These are phyloP conservation scores for Zaprionus obscuricornis DNA, from an alignment of 2,888 invertebrate genomes.

Conservation along the genomic window DNA sequence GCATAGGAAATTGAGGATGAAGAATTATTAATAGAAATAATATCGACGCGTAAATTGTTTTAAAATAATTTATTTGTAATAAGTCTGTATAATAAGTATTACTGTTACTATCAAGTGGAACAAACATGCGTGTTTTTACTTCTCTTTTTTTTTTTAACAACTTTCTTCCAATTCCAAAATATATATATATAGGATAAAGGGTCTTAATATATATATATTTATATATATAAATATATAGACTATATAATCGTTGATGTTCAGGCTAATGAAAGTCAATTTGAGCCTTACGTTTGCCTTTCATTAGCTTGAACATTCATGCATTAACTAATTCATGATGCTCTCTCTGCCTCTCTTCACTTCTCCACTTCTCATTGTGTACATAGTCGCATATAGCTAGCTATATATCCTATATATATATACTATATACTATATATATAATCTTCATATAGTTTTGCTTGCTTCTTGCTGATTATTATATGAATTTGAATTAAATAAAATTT, in stretches of 20 bases:
- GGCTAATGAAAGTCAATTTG: too few relatives aligned
- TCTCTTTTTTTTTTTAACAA: slow-evolving; percentile 18
- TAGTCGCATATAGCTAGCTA: too few relatives aligned
- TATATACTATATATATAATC: too few relatives aligned
- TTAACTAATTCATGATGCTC: too few relatives aligned
- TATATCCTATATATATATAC: slow-evolving; percentile 3
- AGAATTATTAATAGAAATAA: slow-evolving; percentile 8
- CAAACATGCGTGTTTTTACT: slow-evolving; percentile 48
- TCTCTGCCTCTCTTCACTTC: too few relatives aligned
- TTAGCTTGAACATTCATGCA: too few relatives aligned
- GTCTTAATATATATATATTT: slow-evolving; percentile 7
- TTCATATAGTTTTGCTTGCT: too few relatives aligned
- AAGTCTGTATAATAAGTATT: slow-evolving; percentile 76
- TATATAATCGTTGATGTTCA: not conserved
- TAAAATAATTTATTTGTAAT: slow-evolving; percentile 77
- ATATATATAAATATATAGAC: slow-evolving; percentile 1
- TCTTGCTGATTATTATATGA: too few relatives aligned
- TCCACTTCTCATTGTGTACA: too few relatives aligned
- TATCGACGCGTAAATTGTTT: slow-evolving; percentile 57
- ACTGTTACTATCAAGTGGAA: slow-evolving; percentile 72
- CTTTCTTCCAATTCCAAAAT: too few relatives aligned
- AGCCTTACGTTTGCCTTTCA: too few relatives aligned
- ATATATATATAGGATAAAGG: slow-evolving; percentile 20
- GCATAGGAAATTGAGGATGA: slow-evolving; percentile 72
- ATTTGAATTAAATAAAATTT: too few relatives aligned